These are phyloP conservation scores for Aleiodes alternator DNA, from an alignment of 2,888 invertebrate species.

Conservation along the genomic window DNA sequence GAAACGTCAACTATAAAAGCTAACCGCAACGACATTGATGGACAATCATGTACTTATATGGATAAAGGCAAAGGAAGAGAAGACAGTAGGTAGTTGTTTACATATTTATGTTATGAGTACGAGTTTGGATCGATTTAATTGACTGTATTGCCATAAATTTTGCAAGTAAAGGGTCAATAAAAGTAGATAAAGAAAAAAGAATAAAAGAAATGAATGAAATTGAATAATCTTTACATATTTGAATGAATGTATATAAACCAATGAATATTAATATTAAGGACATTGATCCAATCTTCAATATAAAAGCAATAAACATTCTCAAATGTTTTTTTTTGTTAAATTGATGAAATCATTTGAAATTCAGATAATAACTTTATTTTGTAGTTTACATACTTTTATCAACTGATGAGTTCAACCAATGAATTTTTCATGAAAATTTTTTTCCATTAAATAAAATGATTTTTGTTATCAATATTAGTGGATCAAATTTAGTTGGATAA, in stretches of 20 bases:
- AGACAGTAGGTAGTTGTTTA: slow-evolving; percentile 66
- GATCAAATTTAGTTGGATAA: no score
- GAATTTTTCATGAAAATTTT: no score
- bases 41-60: slow-evolving; percentile 74
- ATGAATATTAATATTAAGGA: slow-evolving; percentile 37
- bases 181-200: neutral
- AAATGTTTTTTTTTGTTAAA: neutral
- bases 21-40: slow-evolving; percentile 72
- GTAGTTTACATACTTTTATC: no score
- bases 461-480: no score
- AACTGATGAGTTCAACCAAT: no score
- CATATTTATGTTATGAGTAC: slow-evolving; percentile 75
- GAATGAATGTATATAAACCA: slow-evolving; percentile 16
- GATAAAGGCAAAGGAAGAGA: slow-evolving; percentile 55
- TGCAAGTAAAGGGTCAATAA: slow-evolving; percentile 64
- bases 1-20: slow-evolving; percentile 56
- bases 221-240: slow-evolving; percentile 28
- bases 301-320: slow-evolving; percentile 8
- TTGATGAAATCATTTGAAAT: slow-evolving; percentile 24
- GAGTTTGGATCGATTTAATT: slow-evolving; percentile 70
- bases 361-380: slow-evolving; percentile 6
- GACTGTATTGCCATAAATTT: slow-evolving; percentile 74
- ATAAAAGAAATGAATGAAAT: neutral
- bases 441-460: no score
- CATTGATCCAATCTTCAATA: slow-evolving; percentile 28